Evolutionary conservation across 2,888 invertebrate species (phyloP).

Genomic region (Mimumesa dahlbomi): DNA sequence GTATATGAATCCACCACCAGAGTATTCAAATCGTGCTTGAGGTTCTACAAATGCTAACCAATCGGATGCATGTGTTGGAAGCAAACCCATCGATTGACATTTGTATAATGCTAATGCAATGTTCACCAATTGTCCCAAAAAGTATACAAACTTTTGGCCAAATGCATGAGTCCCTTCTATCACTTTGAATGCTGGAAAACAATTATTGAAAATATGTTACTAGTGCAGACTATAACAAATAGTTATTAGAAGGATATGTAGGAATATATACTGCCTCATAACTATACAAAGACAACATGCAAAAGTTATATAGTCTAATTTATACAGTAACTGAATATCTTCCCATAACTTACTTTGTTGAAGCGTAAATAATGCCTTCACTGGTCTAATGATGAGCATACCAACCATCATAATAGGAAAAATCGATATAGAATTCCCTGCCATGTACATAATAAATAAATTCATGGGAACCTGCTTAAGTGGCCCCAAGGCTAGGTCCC

Average conservation of each 20-base stretch:
- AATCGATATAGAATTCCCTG: slow-evolving; percentile 99
- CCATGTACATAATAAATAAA: slow-evolving; percentile 99
- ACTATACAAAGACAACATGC: too few relatives aligned
- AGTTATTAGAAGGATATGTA: too few relatives aligned
- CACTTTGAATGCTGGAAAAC: slow-evolving; percentile 89
- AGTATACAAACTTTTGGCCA: slow-evolving; percentile 95
- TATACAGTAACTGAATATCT: too few relatives aligned
- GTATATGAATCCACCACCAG: slow-evolving; percentile 87
- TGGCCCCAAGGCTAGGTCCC: slow-evolving; percentile 97
- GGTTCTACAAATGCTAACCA: slow-evolving; percentile 99
- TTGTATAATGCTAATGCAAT: slow-evolving; percentile 96
- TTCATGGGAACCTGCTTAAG: slow-evolving; percentile 99
- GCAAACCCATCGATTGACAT: slow-evolving; percentile 98
- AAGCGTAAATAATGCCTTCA: slow-evolving; percentile 96
- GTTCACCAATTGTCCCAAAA: slow-evolving; percentile 96
- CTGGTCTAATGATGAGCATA: slow-evolving; percentile 97
- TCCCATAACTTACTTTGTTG: slow-evolving; percentile 85
- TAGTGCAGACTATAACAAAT: too few relatives aligned
- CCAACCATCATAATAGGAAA: slow-evolving; percentile 99
- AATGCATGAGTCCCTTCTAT: slow-evolving; percentile 95
- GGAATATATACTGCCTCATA: too few relatives aligned
- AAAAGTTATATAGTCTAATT: too few relatives aligned
- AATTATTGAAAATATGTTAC: neutral
- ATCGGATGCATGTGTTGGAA: slow-evolving; percentile 98
- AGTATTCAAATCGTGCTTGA: slow-evolving; percentile 90